Percentiles rank a stretch among this genome's conserved stretches.
Evolutionary conservation across 92 coral and sea anemone genomes (phyloP).

Genomic region (Chrysogorgia sp.): DNA sequence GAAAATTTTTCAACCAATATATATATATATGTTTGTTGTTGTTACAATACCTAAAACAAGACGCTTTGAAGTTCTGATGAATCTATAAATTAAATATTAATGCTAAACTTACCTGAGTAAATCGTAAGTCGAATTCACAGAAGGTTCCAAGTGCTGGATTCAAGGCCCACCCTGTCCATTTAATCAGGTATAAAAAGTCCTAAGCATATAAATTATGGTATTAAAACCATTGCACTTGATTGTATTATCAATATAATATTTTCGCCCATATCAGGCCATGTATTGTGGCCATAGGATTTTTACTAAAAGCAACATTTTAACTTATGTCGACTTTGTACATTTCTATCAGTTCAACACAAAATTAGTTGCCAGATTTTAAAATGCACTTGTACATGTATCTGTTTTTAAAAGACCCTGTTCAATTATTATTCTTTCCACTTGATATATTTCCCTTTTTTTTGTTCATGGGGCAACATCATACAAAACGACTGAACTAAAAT

Average conservation of each 20-base stretch:
- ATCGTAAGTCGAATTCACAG: constrained; percentile 22
- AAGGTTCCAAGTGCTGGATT: constrained; percentile 42
- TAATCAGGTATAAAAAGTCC: constrained; percentile 43
- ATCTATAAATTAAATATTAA: not conserved
- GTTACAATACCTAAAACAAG: not conserved
- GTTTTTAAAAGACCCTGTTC: constrained; percentile 3
- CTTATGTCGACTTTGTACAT: too few species aligned
- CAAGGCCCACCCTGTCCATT: constrained; percentile 48
- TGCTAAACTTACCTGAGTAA: constrained; percentile 28
- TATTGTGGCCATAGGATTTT: too few species aligned
- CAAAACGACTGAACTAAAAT: constrained; percentile 32
- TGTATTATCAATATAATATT: not conserved
- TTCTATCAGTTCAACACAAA: too few species aligned
- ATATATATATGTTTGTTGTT: not conserved
- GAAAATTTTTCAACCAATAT: not conserved
- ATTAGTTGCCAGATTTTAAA: too few species aligned
- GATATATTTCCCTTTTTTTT: constrained; percentile 26
- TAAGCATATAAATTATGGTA: not conserved
- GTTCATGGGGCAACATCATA: constrained; percentile 27
- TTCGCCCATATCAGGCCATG: too few species aligned
- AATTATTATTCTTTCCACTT: constrained; percentile 22
- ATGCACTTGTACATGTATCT: too few species aligned
- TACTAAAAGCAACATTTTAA: too few species aligned
- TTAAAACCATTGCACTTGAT: constrained; percentile 6
- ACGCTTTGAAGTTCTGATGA: not conserved